These are phyloP conservation scores for Rhinella marina DNA, from an alignment of 2,797 vertebrate genomes.

Conservation along the genomic window DNA sequence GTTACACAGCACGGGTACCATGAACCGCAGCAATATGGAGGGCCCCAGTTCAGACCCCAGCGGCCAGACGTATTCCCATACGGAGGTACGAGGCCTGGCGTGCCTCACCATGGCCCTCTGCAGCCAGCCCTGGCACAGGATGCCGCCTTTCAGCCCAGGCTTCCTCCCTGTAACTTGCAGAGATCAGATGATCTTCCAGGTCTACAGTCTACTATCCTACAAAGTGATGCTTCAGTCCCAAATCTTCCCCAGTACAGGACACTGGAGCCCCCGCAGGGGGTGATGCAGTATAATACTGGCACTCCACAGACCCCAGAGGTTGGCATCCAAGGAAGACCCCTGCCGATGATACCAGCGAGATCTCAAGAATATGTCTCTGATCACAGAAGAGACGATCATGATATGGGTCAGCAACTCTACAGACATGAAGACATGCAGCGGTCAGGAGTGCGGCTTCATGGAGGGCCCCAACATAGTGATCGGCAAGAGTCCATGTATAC, in stretches of 20 bases:
- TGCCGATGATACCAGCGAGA: not conserved
- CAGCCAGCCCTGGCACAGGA: not conserved
- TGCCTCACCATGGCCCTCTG: not conserved
- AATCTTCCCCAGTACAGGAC: not conserved
- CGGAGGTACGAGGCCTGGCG: not conserved
- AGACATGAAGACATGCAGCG: not conserved
- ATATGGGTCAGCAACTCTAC: not conserved
- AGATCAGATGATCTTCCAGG: too few species aligned
- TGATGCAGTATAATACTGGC: too few species aligned
- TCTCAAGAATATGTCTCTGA: not conserved
- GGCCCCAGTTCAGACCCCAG: not conserved
- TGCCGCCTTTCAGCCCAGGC: not conserved
- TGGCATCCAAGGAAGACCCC: not conserved
- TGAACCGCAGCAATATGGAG: slow-evolving; percentile 33
- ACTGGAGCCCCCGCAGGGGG: not conserved
- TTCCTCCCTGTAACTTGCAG: not conserved
- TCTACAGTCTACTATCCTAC: not conserved
- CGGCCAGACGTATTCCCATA: not conserved
- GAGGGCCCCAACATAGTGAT: not conserved
- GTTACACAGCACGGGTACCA: not conserved
- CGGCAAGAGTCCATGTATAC: not conserved
- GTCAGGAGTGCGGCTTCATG: not conserved
- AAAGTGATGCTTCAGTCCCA: too few species aligned
- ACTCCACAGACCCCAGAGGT: not conserved
- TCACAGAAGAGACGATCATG: not conserved